These are phyloP conservation scores for Thalassoma bifasciatum DNA, from an alignment of 2,113 vertebrate genomes.

Conservation along the genomic window DNA sequence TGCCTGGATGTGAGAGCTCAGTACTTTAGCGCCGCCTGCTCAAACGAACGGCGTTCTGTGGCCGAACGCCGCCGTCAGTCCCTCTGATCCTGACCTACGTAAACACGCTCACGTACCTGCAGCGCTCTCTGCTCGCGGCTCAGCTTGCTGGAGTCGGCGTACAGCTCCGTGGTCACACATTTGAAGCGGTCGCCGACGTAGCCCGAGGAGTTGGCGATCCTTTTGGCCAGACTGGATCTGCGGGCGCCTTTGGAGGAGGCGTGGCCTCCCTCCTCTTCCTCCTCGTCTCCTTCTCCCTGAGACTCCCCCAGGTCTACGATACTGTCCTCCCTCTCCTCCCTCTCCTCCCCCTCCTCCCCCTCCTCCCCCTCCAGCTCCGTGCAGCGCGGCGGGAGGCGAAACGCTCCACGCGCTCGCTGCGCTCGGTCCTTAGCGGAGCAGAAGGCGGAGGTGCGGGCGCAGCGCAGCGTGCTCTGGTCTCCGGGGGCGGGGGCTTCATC, in stretches of 20 bases:
- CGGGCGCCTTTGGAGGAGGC: conserved; percentile 84
- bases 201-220: conserved; percentile 97
- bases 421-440: conserved; percentile 71
- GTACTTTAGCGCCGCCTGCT: conserved; percentile 58
- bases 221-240: conserved; percentile 89
- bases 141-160: conserved; percentile 97
- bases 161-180: conserved; percentile 97
- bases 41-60: conserved; percentile 28
- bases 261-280: conserved; percentile 68
- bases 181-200: conserved; percentile 99
- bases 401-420: conserved; percentile 36
- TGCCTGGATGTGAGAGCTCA: conserved; percentile 45
- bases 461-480: conserved; percentile 80
- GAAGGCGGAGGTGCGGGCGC: conserved; percentile 80
- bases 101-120: conserved; percentile 85
- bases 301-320: conserved; percentile 78
- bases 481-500: conserved; percentile 67
- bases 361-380: conserved; percentile 63
- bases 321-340: conserved; percentile 69
- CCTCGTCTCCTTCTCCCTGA: conserved; percentile 77
- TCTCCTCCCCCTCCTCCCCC: conserved; percentile 34
- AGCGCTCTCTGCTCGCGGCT: conserved; percentile 97
- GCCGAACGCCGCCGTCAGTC: conserved; percentile 25
- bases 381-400: conserved; percentile 38
- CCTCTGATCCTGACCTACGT: conserved; percentile 29